phyloP scores from a whole-genome alignment of 1,140 invertebrate genomes.

The Drosophila yakuba region DNA sequence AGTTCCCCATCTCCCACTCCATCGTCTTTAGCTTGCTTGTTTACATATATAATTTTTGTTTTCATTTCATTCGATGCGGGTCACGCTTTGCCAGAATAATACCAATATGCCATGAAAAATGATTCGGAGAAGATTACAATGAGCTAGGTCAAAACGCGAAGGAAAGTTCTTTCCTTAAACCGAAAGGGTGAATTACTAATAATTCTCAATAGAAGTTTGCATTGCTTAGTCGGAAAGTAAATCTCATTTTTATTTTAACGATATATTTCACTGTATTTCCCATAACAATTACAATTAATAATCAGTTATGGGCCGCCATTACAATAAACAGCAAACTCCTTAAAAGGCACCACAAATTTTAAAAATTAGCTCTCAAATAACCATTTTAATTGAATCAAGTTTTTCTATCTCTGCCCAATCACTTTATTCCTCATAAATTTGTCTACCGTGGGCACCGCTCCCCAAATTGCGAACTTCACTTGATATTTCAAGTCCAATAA shows the following conservation, averaged over 20 bases:
- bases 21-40: slow-evolving; percentile 7
- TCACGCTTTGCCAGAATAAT: slow-evolving; percentile 33
- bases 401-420: background rate
- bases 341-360: too few species aligned
- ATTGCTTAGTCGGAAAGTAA: too few species aligned
- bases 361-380: background rate
- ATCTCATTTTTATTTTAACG: too few species aligned
- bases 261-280: too few species aligned
- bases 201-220: background rate
- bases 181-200: background rate
- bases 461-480: slow-evolving; percentile 28
- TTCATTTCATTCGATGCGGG: slow-evolving; percentile 47
- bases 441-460: background rate
- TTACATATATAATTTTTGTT: slow-evolving; percentile 40
- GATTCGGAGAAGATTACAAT: slow-evolving; percentile 1
- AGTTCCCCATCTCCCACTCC: background rate
- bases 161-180: background rate
- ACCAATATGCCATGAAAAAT: slow-evolving; percentile 19
- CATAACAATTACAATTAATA: too few species aligned
- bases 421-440: background rate
- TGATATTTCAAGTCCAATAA: slow-evolving; percentile 34
- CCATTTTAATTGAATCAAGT: background rate
- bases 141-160: background rate
- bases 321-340: too few species aligned
- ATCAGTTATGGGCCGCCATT: too few species aligned